Conservation (phyloP, 2,797 vertebrate species). For the Trichosurus vulpecula region DNA sequence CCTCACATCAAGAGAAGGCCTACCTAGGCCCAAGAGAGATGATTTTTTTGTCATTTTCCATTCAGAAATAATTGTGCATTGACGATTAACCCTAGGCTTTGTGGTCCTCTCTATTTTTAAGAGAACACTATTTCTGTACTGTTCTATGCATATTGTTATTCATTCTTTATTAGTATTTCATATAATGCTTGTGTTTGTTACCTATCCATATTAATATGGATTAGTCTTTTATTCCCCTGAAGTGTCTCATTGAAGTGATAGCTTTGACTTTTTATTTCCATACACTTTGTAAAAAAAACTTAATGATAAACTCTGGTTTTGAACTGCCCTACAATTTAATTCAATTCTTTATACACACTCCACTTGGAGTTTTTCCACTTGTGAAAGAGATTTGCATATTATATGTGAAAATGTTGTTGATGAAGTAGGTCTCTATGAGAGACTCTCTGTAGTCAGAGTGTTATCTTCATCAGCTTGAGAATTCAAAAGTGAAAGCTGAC, state of each 20-base stretch:
- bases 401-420: constrained; percentile 51
- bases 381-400: constrained; percentile 57
- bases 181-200: constrained; percentile 49
- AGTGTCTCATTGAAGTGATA: constrained; percentile 52
- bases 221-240: constrained; percentile 31
- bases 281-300: constrained; percentile 35
- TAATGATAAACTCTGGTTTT: constrained; percentile 68
- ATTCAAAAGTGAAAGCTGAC: constrained; percentile 62
- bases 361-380: constrained; percentile 40
- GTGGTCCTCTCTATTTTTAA: neutral
- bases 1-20: neutral
- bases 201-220: constrained; percentile 46
- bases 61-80: neutral
- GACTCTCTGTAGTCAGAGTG: constrained; percentile 38
- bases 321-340: constrained; percentile 56
- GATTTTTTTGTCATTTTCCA: neutral
- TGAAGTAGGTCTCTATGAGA: constrained; percentile 48
- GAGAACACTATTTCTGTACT: neutral
- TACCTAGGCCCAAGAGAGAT: neutral
- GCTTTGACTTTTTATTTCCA: constrained; percentile 61
- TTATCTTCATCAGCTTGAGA: constrained; percentile 52
- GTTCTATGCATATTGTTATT: constrained; percentile 19
- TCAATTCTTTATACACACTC: constrained; percentile 29
- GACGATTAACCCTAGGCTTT: neutral
- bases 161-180: constrained; percentile 54